Evolutionary conservation across 92 coral and sea anemone species (phyloP).

Genomic region (Diadumene lineata): DNA sequence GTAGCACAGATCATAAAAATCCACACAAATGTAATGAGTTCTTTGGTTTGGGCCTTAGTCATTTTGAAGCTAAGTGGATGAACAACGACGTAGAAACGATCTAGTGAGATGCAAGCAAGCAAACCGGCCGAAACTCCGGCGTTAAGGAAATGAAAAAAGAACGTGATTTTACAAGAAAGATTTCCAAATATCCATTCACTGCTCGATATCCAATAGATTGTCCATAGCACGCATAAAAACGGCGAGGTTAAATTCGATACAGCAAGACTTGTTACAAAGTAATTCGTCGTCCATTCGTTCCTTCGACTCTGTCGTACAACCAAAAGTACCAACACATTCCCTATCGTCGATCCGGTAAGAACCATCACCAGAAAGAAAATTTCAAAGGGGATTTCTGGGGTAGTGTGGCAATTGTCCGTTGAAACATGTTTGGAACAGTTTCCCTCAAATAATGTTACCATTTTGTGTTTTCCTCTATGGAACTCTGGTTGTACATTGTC

Average conservation of each 20-base stretch:
- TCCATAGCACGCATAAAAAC: constrained; percentile 69
- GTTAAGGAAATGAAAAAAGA: constrained; percentile 83
- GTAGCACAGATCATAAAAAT: constrained; percentile 77
- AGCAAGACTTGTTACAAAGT: constrained; percentile 86
- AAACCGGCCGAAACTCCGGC: constrained; percentile 84
- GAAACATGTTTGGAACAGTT: constrained; percentile 47
- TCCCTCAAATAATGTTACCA: constrained; percentile 32
- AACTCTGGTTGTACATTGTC: not conserved
- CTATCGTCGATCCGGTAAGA: constrained; percentile 66
- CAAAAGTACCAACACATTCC: constrained; percentile 74
- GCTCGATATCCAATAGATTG: constrained; percentile 57
- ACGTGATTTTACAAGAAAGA: constrained; percentile 74
- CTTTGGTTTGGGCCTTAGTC: constrained; percentile 93
- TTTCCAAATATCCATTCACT: constrained; percentile 74
- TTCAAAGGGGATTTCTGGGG: constrained; percentile 45
- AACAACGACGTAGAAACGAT: constrained; percentile 91
- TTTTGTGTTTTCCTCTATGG: constrained; percentile 3
- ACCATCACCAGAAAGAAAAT: constrained; percentile 54
- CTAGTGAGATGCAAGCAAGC: constrained; percentile 88
- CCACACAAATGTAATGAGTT: constrained; percentile 87
- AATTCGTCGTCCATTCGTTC: constrained; percentile 98
- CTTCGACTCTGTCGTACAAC: constrained; percentile 87
- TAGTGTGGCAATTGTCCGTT: constrained; percentile 26
- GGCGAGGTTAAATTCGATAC: constrained; percentile 82
- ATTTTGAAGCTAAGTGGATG: constrained; percentile 94